These are phyloP conservation scores for Holothuria glaberrima DNA, from an alignment of 35 echinoderm and acorn worm species.

Conservation along the genomic window DNA sequence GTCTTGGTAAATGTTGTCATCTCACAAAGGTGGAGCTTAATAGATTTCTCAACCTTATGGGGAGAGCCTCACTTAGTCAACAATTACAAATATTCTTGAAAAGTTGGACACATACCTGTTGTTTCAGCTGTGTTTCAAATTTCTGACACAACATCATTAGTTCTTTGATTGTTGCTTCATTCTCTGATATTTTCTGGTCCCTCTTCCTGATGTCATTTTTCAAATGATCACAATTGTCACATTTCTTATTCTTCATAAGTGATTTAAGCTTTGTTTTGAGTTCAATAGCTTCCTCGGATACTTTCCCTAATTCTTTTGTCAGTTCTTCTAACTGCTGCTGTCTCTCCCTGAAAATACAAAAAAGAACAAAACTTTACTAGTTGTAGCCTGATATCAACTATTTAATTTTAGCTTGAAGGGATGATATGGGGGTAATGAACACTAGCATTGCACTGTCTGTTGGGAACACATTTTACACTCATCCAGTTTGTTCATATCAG, in stretches of 20 bases:
- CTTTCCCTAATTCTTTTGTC: conserved; percentile 74
- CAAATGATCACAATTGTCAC: conserved; percentile 63
- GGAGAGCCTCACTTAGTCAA: too few species aligned
- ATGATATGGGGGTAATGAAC: too few species aligned
- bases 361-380: neutral
- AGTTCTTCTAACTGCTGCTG: conserved; percentile 86
- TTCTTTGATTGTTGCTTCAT: conserved; percentile 61
- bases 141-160: conserved; percentile 66
- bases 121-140: conserved; percentile 79
- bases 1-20: too few species aligned
- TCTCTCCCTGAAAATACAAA: conserved; percentile 64
- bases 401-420: neutral
- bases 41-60: too few species aligned
- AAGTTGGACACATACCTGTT: conserved; percentile 56
- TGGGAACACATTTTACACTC: too few species aligned
- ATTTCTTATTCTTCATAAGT: conserved; percentile 22
- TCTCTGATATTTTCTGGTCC: conserved; percentile 62
- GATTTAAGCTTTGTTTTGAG: conserved; percentile 65
- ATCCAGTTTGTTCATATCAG: too few species aligned
- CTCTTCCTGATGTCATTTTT: conserved; percentile 59
- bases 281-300: conserved; percentile 70
- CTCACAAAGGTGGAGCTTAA: too few species aligned
- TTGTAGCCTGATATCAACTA: neutral
- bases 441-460: neutral
- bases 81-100: too few species aligned